Evolutionary conservation across 2,113 vertebrate genomes (phyloP).

Genomic region (Scopus umbretta): DNA sequence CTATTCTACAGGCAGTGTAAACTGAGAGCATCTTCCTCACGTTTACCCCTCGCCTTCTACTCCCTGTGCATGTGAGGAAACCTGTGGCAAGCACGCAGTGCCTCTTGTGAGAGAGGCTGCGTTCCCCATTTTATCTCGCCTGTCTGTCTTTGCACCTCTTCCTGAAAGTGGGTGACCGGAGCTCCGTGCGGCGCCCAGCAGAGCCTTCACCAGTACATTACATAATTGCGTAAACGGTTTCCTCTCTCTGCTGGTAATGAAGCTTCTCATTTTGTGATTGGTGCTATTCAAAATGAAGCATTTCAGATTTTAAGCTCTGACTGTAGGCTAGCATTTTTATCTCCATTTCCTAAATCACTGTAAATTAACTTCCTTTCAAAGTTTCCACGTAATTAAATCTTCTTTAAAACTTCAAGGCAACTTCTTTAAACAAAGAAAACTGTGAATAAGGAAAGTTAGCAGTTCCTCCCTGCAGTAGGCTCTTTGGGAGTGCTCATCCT

Average conservation of each 20-base stretch:
- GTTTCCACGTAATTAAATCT: slow-evolving; percentile 21
- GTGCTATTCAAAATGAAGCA: slow-evolving; percentile 15
- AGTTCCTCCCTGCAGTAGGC: not conserved
- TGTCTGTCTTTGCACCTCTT: not conserved
- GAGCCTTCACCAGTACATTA: not conserved
- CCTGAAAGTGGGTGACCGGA: not conserved
- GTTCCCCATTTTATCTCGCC: rapidly evolving
- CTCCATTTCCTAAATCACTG: slow-evolving; percentile 20
- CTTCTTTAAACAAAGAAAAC: slow-evolving; percentile 27
- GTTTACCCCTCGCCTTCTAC: rapidly evolving
- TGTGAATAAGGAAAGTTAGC: slow-evolving; percentile 10
- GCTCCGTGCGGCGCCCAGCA: not conserved
- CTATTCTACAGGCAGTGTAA: not conserved
- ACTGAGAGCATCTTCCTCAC: rapidly evolving
- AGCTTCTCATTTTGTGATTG: slow-evolving; percentile 31
- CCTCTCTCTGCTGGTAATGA: not conserved
- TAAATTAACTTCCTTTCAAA: slow-evolving; percentile 50
- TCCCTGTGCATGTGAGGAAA: rapidly evolving
- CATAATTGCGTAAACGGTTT: not conserved
- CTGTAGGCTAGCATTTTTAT: slow-evolving; percentile 18
- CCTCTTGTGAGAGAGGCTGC: not conserved
- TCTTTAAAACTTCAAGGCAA: slow-evolving; percentile 3
- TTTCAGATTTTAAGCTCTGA: not conserved
- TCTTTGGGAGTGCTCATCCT: not conserved
- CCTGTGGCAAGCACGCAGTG: rapidly evolving